Conservation (phyloP, 2,113 vertebrate genomes). For the Conger conger region DNA sequence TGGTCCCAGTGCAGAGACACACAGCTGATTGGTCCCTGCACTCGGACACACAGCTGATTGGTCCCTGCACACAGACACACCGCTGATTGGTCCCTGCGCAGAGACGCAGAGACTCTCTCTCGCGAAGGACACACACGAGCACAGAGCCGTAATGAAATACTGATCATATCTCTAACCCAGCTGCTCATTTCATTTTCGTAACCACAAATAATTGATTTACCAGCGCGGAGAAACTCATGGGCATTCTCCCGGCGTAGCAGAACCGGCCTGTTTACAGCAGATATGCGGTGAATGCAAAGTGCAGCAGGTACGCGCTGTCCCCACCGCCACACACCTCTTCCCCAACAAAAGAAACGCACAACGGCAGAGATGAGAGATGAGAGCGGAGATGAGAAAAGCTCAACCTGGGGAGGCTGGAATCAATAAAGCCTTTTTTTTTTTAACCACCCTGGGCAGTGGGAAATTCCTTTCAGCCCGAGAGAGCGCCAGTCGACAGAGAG, state of each 20-base stretch:
- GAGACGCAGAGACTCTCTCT: conserved; percentile 47
- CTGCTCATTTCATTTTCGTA: background rate
- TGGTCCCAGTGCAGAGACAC: too few relatives aligned
- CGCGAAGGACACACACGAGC: conserved; percentile 16
- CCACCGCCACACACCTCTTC: background rate
- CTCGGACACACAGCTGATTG: too few relatives aligned
- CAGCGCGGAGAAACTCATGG: background rate
- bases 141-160: background rate
- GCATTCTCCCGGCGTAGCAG: background rate
- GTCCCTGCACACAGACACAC: too few relatives aligned
- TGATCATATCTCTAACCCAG: background rate
- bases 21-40: too few relatives aligned
- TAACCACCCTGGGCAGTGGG: background rate
- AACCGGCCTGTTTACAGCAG: background rate
- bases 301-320: background rate
- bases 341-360: background rate
- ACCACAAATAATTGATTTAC: background rate
- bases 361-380: background rate
- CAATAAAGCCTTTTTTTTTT: background rate
- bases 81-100: too few relatives aligned
- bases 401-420: background rate
- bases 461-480: background rate
- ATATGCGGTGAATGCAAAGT: background rate
- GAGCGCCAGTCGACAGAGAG: background rate
- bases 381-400: background rate